Evolutionary conservation across 1,140 invertebrate species (phyloP).

Genomic region (Drosophila equinoxialis): DNA sequence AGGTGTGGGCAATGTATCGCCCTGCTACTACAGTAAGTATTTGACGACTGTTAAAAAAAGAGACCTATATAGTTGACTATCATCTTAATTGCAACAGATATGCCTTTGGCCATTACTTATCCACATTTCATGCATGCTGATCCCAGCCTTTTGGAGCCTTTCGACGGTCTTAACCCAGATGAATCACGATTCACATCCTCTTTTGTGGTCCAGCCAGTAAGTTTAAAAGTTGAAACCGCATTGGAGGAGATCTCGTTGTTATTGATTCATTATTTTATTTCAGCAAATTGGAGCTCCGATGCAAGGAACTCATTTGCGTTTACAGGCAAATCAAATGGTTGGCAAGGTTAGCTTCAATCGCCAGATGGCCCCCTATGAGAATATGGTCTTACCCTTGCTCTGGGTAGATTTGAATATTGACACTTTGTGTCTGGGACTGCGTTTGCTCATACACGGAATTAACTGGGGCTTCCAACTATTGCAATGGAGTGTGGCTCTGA

Average conservation of each 20-base stretch:
- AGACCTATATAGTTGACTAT: not conserved
- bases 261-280: not conserved
- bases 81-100: constrained; percentile 82
- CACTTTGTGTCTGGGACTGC: constrained; percentile 64
- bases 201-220: constrained; percentile 85
- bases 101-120: constrained; percentile 88
- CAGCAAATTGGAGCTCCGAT: constrained; percentile 86
- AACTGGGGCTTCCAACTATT: constrained; percentile 75
- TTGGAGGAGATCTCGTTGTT: too few species aligned
- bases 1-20: constrained; percentile 87
- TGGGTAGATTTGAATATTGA: constrained; percentile 86
- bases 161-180: constrained; percentile 88
- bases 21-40: constrained; percentile 89
- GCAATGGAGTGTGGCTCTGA: constrained; percentile 74
- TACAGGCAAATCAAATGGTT: constrained; percentile 89
- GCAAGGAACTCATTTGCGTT: constrained; percentile 84
- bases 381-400: constrained; percentile 86
- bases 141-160: constrained; percentile 85
- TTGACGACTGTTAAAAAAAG: not conserved
- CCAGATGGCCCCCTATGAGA: constrained; percentile 85
- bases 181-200: constrained; percentile 83
- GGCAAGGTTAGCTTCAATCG: constrained; percentile 84
- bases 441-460: constrained; percentile 68
- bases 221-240: constrained; percentile 9
- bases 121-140: constrained; percentile 91